Evolutionary conservation across 2,888 invertebrate genomes (phyloP).

Genomic region (Chaetoderma sp.): DNA sequence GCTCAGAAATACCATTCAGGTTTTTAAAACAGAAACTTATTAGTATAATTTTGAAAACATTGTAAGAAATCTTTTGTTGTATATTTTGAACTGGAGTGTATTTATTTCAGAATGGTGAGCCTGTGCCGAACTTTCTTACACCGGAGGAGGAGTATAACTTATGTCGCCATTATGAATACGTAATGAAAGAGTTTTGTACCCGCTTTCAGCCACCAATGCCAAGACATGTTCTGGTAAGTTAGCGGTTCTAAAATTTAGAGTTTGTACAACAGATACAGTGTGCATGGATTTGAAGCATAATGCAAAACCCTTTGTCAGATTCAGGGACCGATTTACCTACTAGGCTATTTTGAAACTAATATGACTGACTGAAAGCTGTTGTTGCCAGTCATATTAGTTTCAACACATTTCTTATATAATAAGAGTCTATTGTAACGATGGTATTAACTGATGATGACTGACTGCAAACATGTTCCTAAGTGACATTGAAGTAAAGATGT

Average conservation of each 20-base stretch:
- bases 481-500: no score
- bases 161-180: slow-evolving; percentile 86
- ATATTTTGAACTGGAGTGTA: neutral
- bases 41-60: neutral
- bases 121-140: slow-evolving; percentile 78
- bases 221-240: slow-evolving; percentile 76
- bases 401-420: no score
- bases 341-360: no score
- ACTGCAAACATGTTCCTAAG: no score
- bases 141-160: slow-evolving; percentile 86
- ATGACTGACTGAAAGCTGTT: no score
- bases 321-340: no score
- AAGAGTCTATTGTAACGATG: no score
- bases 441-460: no score
- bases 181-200: slow-evolving; percentile 89
- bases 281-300: no score
- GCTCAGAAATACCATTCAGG: neutral
- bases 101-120: slow-evolving; percentile 46
- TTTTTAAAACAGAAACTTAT: neutral
- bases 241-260: slow-evolving; percentile 6
- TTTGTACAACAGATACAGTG: slow-evolving; percentile 8
- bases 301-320: no score
- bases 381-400: no score
- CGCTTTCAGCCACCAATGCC: slow-evolving; percentile 96
- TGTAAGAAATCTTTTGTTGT: neutral